Base-by-base conservation (phyloP, 2,113 vertebrate genomes). In the Pteropus alecto region DNA sequence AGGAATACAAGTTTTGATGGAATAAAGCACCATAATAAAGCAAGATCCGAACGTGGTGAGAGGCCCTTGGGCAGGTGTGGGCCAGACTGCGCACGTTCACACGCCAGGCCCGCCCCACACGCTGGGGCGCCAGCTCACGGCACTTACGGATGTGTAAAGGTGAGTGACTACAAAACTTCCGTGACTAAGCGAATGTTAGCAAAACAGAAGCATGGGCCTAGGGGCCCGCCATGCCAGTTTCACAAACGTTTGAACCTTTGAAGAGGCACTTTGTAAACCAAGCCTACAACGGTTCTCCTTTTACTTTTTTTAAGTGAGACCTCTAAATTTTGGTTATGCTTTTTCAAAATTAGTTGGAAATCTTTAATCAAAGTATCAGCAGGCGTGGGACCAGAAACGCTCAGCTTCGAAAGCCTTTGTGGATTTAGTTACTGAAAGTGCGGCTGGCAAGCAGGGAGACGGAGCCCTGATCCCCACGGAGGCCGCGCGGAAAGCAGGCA, bases 201-300 rank as follows among this genome's bases (percentile, higher is more conserved):
- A 1, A 51, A 51, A 51, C 51, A 16, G 51, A 51, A 51, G 51
- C 51, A 1, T 51, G 51, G 5, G 48, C 48, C 48, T 15, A 48
- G 48, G 48, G 51, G 15, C 51, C 43, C 13, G 19, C 4, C 61
- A 12, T 5, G n/a, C 43, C 8, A 7, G 5, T 26, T 35, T 21
- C 6, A 63, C 76, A 67, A 22, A 67, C 0, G 8, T 38, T 1
- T 30, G 56, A 13, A 60, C 56, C 73, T 30, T 10, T 65, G 46
- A 74, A 28, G n/a, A 58, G 18, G 19, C 35, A 5, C 38, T 68
- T 12, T 33, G 61, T 16, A 68, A 70, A 58, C 6, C 74, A 68
- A 21, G 46, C 28, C 41, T 6, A 12, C 0, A 0, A 6, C 2
- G 83, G 21, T n/a, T 24, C 1, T 33, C 26, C 22, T 63, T 70